A percentile compares a stretch with the other conserved stretches of the same genome.
Evolutionary conservation across 2,797 vertebrate species (phyloP).

Genomic region (Pangasius mekongensis): DNA sequence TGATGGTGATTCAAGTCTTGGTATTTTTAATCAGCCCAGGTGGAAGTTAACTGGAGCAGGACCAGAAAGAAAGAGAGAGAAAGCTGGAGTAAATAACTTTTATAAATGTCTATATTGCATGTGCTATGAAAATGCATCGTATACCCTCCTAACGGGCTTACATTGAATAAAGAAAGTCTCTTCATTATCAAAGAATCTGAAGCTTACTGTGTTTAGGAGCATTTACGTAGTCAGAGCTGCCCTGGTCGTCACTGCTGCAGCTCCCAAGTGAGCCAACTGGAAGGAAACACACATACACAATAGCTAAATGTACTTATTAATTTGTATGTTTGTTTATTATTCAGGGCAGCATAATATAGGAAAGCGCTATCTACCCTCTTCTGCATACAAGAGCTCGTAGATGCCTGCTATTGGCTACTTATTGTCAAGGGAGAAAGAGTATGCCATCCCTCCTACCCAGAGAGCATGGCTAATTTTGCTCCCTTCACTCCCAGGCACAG

Average conservation of each 20-base stretch:
- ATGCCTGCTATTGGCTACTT: background rate
- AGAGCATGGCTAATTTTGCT: background rate
- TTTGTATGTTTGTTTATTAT: background rate
- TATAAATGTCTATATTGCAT: background rate
- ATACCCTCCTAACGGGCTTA: background rate
- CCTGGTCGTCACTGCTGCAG: slow-evolving; percentile 41
- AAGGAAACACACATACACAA: background rate
- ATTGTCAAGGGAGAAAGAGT: background rate
- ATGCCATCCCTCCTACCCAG: background rate
- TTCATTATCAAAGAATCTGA: background rate
- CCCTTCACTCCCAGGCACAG: background rate
- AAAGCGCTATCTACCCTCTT: no score
- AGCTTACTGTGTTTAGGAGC: slow-evolving; percentile 32
- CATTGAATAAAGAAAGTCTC: background rate
- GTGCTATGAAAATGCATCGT: background rate
- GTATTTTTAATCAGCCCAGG: background rate
- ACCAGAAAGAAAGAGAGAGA: background rate
- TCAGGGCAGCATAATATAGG: background rate
- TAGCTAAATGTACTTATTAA: background rate
- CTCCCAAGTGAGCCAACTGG: slow-evolving; percentile 40
- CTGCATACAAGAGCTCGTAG: background rate
- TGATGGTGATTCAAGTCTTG: background rate
- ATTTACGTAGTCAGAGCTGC: slow-evolving; percentile 53
- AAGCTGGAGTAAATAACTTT: background rate
- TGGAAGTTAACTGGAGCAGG: slow-evolving; percentile 16